Conservation (phyloP, 2,113 vertebrate genomes). For the Limanda limanda region DNA sequence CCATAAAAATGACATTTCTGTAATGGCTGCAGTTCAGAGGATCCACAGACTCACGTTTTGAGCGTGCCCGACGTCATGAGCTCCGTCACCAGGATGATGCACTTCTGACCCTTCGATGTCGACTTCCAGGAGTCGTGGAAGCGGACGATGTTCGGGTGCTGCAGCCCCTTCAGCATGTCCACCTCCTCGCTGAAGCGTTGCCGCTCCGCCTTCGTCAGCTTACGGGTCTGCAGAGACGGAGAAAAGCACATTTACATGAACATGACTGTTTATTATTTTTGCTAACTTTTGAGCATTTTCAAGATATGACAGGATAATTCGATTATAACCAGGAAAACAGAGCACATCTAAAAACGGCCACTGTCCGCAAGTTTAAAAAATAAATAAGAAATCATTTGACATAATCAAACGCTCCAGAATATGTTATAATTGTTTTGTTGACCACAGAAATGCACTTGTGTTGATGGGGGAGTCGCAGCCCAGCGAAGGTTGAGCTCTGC, state of each 20-base stretch:
- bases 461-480: too few species aligned
- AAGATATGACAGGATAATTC: too few species aligned
- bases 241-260: not conserved
- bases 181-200: conserved; percentile 98
- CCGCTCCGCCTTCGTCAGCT: conserved; percentile 91
- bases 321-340: not conserved
- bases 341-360: not conserved
- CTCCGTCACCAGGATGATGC: conserved; percentile 95
- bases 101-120: conserved; percentile 92
- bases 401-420: too few species aligned
- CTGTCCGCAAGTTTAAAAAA: too few species aligned
- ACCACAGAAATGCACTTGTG: not conserved
- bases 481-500: not conserved
- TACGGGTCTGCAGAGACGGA: conserved; percentile 85
- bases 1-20: not conserved
- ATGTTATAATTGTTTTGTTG: conserved; percentile 17
- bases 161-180: conserved; percentile 97
- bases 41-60: conserved; percentile 89
- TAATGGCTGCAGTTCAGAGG: not conserved
- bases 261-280: too few species aligned
- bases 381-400: too few species aligned
- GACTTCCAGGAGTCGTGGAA: conserved; percentile 99
- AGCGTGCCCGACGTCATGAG: conserved; percentile 98
- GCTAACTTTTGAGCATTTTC: too few species aligned
- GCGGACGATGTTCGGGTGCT: conserved; percentile 98